These are phyloP conservation scores for Lasius platythorax DNA, from an alignment of 2,888 invertebrate species.

Conservation along the genomic window DNA sequence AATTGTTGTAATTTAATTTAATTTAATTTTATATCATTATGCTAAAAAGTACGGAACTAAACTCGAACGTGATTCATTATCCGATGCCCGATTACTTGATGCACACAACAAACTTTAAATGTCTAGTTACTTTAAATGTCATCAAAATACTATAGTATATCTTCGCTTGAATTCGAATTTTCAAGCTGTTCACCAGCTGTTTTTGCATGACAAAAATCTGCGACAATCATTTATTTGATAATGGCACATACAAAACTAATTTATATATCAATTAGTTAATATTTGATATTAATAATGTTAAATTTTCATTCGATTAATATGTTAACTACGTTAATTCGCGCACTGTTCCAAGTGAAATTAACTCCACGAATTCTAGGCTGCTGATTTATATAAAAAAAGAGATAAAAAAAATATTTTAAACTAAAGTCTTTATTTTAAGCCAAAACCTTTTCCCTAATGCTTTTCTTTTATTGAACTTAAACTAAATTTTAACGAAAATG, in stretches of 20 bases:
- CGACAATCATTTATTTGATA: conserved; percentile 2
- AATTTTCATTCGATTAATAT: too few species aligned
- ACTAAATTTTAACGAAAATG: background rate
- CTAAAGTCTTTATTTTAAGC: background rate
- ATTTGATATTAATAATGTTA: too few species aligned
- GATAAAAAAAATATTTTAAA: background rate
- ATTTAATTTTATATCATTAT: too few species aligned
- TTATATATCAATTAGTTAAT: too few species aligned
- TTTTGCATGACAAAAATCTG: background rate
- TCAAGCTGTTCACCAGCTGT: background rate
- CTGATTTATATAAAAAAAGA: background rate
- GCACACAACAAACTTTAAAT: too few species aligned
- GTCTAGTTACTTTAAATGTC: too few species aligned
- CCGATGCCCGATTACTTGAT: too few species aligned
- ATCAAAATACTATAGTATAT: too few species aligned
- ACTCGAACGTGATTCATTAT: too few species aligned
- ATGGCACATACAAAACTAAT: background rate
- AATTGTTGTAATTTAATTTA: background rate
- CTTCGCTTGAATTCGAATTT: background rate
- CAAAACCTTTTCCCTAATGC: background rate
- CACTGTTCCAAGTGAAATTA: background rate
- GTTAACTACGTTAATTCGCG: too few species aligned
- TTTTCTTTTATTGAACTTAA: background rate
- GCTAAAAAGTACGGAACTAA: too few species aligned
- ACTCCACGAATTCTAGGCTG: background rate